phyloP scores from a whole-genome alignment of 2,888 invertebrate species.

The Folsomia manolachei region DNA sequence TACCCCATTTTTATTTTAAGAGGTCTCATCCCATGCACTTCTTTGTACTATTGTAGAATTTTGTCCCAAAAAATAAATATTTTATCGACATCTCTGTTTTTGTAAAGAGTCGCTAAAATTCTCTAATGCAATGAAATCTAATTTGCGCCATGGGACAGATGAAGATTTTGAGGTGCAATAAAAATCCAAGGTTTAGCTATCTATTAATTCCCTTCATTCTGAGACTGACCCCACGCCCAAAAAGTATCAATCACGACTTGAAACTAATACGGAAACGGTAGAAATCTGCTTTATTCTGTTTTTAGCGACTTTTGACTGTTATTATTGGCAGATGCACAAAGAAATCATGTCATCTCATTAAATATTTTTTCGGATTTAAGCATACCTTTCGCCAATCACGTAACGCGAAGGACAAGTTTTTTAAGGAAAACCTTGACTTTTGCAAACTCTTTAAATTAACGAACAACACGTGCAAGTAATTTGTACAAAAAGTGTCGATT shows the following conservation, averaged over 20 bases:
- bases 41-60: neutral
- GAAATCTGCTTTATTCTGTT: too few relatives aligned
- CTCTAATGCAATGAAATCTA: neutral
- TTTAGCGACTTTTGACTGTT: neutral
- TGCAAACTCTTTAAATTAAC: too few relatives aligned
- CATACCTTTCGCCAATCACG: too few relatives aligned
- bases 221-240: neutral
- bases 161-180: neutral
- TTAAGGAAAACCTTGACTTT: too few relatives aligned
- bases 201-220: neutral
- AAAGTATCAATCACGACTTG: too few relatives aligned
- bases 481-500: too few relatives aligned
- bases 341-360: neutral
- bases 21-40: too few relatives aligned
- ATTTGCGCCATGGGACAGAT: neutral
- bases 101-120: neutral
- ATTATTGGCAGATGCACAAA: slow-evolving; percentile 4
- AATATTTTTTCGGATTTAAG: too few relatives aligned
- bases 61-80: neutral
- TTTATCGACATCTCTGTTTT: neutral
- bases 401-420: too few relatives aligned
- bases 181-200: neutral
- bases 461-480: too few relatives aligned
- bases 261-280: too few relatives aligned
- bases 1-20: too few relatives aligned